Percentiles rank a stretch among this genome's conserved stretches.
Conservation (phyloP, 2,888 invertebrate genomes). For the Eupithecia insigniata region DNA sequence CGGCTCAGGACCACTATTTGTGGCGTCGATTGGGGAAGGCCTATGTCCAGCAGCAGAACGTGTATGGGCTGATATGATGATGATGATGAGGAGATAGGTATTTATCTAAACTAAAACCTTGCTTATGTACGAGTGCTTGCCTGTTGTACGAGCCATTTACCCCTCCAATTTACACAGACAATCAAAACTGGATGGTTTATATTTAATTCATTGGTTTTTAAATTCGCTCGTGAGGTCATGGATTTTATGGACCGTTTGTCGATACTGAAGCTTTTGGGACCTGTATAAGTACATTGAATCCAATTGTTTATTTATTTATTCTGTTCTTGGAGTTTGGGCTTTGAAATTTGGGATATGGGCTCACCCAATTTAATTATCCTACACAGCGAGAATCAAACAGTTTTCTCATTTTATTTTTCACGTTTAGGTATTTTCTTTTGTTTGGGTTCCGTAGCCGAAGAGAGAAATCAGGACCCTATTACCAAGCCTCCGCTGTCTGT, state of each 20-base stretch:
- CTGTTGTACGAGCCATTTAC: neutral
- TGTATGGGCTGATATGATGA: too few relatives aligned
- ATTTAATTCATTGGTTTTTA: constrained; percentile 54
- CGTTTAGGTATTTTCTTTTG: neutral
- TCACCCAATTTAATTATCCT: neutral
- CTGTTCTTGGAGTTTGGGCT: constrained; percentile 22
- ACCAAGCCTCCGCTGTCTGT: too few relatives aligned
- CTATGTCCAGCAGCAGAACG: too few relatives aligned
- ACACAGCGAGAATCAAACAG: neutral
- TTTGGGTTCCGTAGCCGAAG: neutral
- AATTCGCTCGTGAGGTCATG: constrained; percentile 44
- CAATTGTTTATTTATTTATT: constrained; percentile 57
- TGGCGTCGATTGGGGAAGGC: too few relatives aligned
- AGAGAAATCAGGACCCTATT: too few relatives aligned
- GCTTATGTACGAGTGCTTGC: neutral
- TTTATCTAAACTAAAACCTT: too few relatives aligned
- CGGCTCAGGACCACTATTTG: too few relatives aligned
- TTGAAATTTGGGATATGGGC: neutral
- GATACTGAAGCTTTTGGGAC: constrained; percentile 47
- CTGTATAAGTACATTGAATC: constrained; percentile 43
- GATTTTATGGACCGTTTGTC: constrained; percentile 51
- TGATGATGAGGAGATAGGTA: too few relatives aligned
- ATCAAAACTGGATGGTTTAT: constrained; percentile 43
- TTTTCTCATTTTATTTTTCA: neutral
- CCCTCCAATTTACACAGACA: constrained; percentile 24